A percentile compares a stretch with the other conserved stretches of the same genome.
These are phyloP conservation scores for Trissolcus basalis DNA, from an alignment of 1,140 invertebrate genomes.

Conservation along the genomic window DNA sequence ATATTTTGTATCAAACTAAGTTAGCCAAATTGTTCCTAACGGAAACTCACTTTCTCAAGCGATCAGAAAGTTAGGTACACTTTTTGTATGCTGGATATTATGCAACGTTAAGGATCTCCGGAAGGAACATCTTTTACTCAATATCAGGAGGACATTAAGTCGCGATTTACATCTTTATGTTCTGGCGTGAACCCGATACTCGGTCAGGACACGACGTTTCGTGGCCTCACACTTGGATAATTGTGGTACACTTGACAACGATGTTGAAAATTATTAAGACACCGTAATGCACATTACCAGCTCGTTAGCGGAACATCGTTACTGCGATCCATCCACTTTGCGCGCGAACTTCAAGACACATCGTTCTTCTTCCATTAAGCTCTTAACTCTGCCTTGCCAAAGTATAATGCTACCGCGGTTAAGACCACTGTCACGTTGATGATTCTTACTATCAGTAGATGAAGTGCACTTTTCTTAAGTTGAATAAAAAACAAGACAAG, in stretches of 20 bases:
- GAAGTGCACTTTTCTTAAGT: too few relatives aligned
- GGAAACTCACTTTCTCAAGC: too few relatives aligned
- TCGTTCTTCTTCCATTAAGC: conserved; percentile 32
- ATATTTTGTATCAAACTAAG: too few relatives aligned
- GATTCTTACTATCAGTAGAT: too few relatives aligned
- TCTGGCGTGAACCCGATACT: background rate
- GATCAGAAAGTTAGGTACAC: too few relatives aligned
- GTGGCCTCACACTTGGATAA: background rate
- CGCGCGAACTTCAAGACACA: conserved; percentile 39
- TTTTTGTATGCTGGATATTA: too few relatives aligned
- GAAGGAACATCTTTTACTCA: too few relatives aligned
- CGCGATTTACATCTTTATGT: conserved; percentile 9
- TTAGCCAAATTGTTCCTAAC: too few relatives aligned
- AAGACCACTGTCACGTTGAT: too few relatives aligned
- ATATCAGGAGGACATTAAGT: background rate
- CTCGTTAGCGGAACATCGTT: conserved; percentile 63
- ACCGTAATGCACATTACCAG: conserved; percentile 59
- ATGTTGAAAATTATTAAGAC: conserved; percentile 65
- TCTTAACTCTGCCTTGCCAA: conserved; percentile 29
- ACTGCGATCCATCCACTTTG: conserved; percentile 51
- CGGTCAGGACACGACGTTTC: background rate
- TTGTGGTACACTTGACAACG: conserved; percentile 38
- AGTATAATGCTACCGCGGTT: conserved; percentile 29
- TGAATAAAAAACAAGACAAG: too few relatives aligned
- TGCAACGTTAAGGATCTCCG: too few relatives aligned